These are phyloP conservation scores for Chondrosia reniformis DNA, from an alignment of 37 sponge, comb jelly and placozoan genomes.

Conservation along the genomic window DNA sequence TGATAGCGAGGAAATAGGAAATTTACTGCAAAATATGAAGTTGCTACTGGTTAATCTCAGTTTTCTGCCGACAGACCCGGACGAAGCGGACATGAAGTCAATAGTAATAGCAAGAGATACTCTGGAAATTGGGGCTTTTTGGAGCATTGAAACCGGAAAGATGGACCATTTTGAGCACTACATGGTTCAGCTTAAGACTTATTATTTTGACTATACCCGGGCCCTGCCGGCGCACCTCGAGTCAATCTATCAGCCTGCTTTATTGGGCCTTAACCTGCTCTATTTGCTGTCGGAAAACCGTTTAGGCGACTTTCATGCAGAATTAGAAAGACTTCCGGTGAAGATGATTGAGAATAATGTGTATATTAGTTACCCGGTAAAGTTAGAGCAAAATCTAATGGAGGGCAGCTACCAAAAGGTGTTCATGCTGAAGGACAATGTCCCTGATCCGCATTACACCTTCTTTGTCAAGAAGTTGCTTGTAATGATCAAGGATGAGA, in stretches of 20 bases:
- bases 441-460: conserved; percentile 83
- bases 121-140: conserved; percentile 93
- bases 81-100: conserved; percentile 28
- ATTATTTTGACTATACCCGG: conserved; percentile 83
- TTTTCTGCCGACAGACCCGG: conserved; percentile 58
- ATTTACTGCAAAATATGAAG: conserved; percentile 47
- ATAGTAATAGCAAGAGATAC: conserved; percentile 75
- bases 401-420: conserved; percentile 98
- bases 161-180: conserved; percentile 88
- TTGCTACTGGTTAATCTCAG: conserved; percentile 47
- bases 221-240: conserved; percentile 38
- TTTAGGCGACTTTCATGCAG: conserved; percentile 95
- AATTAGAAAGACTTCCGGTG: conserved; percentile 77
- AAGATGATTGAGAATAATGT: conserved; percentile 68
- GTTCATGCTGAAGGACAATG: conserved; percentile 79
- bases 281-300: conserved; percentile 84
- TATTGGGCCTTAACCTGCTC: conserved; percentile 91
- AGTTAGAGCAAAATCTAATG: conserved; percentile 94
- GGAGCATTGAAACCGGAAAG: conserved; percentile 86
- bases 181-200: conserved; percentile 88
- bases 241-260: conserved; percentile 79
- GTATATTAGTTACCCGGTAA: conserved; percentile 88
- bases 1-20: conserved; percentile 35
- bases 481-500: conserved; percentile 84
- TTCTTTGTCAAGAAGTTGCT: conserved; percentile 91